A percentile compares a stretch with the other conserved stretches of the same genome.
Evolutionary conservation across 1,140 invertebrate genomes (phyloP).

Genomic region (Procambarus virginalis): DNA sequence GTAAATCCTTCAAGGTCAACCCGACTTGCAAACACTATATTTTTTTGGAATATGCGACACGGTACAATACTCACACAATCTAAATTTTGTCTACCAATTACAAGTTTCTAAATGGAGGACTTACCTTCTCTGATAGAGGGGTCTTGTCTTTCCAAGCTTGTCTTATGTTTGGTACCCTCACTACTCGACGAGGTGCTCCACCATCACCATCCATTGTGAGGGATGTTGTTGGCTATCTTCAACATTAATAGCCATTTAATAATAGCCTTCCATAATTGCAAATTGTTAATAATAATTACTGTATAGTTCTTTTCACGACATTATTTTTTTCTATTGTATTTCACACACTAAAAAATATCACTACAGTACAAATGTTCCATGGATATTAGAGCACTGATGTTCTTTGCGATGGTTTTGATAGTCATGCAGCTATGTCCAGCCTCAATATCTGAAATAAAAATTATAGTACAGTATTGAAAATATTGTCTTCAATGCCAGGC

Average conservation of each 20-base stretch:
- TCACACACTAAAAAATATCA: neutral
- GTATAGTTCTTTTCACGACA: neutral
- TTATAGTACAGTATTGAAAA: no score
- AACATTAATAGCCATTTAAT: neutral
- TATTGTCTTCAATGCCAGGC: no score
- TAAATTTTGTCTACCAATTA: no score
- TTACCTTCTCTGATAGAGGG: slow-evolving; percentile 45
- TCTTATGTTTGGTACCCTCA: slow-evolving; percentile 37
- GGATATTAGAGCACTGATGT: neutral
- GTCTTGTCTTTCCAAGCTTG: slow-evolving; percentile 22
- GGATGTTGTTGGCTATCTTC: neutral
- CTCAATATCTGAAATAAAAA: no score
- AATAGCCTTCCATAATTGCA: neutral
- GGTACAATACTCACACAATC: no score
- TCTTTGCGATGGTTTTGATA: neutral
- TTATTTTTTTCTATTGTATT: neutral
- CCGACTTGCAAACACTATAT: no score
- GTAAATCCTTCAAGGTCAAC: no score
- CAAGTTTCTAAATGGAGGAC: neutral
- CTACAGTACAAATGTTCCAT: neutral
- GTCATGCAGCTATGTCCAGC: no score
- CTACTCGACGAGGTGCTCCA: slow-evolving; percentile 47
- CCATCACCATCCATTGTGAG: slow-evolving; percentile 45
- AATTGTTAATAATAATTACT: neutral
- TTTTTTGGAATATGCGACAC: no score